These are phyloP conservation scores for Drosophila nr. perissopoda DNA, from an alignment of 2,888 invertebrate genomes.

Conservation along the genomic window DNA sequence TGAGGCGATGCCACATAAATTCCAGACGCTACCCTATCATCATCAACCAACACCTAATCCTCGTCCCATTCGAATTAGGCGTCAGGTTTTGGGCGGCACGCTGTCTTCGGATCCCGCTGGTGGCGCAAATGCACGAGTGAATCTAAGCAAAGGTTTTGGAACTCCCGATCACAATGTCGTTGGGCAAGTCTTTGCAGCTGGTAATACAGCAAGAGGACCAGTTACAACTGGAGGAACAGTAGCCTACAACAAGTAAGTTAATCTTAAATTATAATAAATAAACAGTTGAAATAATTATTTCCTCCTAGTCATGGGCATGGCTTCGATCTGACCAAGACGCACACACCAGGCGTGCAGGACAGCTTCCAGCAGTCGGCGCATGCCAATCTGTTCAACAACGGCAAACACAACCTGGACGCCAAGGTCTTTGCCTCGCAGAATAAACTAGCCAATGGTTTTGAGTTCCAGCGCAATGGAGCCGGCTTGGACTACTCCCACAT, in stretches of 20 bases:
- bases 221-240: constrained; percentile 67
- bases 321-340: constrained; percentile 61
- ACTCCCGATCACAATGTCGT: constrained; percentile 77
- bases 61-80: constrained; percentile 51
- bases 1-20: constrained; percentile 56
- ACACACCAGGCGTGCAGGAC: constrained; percentile 69
- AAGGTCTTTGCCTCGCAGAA: constrained; percentile 80
- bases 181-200: constrained; percentile 69
- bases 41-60: constrained; percentile 39
- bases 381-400: constrained; percentile 77
- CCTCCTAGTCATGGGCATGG: constrained; percentile 63
- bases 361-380: constrained; percentile 64
- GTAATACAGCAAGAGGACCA: constrained; percentile 63
- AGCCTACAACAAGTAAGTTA: constrained; percentile 64
- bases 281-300: not conserved
- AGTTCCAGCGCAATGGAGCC: constrained; percentile 79
- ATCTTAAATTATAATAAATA: not conserved
- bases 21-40: constrained; percentile 57
- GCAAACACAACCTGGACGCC: constrained; percentile 71
- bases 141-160: constrained; percentile 72
- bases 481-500: constrained; percentile 76
- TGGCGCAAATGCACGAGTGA: constrained; percentile 71
- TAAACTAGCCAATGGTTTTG: constrained; percentile 78
- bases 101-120: constrained; percentile 74
- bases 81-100: constrained; percentile 71